phyloP scores from a whole-genome alignment of 2,113 vertebrate genomes.

The Trematomus loennbergii region DNA sequence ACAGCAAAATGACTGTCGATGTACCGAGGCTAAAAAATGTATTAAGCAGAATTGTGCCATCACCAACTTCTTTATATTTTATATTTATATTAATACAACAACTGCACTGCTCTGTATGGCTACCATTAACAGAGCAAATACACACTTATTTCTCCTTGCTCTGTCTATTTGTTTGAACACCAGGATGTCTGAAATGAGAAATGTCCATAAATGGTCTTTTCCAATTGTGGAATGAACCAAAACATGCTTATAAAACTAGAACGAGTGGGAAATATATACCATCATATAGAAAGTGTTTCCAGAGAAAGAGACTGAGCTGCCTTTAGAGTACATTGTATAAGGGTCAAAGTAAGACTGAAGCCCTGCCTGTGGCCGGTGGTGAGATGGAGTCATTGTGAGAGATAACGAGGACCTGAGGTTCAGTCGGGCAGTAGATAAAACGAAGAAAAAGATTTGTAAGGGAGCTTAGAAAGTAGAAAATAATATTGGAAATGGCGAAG shows the following conservation, averaged over 20 bases:
- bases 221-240: neutral
- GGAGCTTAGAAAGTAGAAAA: slow-evolving; percentile 16
- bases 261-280: neutral
- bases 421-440: slow-evolving; percentile 12
- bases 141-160: neutral
- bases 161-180: slow-evolving; percentile 4
- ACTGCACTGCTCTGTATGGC: no score
- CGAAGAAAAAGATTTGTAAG: slow-evolving; percentile 2
- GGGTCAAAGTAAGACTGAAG: neutral
- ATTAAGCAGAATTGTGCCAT: no score
- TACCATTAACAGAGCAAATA: no score
- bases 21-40: no score
- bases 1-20: no score
- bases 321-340: neutral
- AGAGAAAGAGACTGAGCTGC: neutral
- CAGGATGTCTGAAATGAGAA: slow-evolving; percentile 4
- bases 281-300: neutral
- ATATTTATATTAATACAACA: no score
- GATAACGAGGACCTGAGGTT: slow-evolving; percentile 16
- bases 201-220: slow-evolving; percentile 1
- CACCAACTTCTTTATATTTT: no score
- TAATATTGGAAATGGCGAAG: slow-evolving; percentile 25
- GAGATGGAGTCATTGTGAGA: slow-evolving; percentile 7
- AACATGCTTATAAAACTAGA: neutral
- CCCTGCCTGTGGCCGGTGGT: neutral